phyloP scores from a whole-genome alignment of 2,888 invertebrate species.

The Archips xylosteana region DNA sequence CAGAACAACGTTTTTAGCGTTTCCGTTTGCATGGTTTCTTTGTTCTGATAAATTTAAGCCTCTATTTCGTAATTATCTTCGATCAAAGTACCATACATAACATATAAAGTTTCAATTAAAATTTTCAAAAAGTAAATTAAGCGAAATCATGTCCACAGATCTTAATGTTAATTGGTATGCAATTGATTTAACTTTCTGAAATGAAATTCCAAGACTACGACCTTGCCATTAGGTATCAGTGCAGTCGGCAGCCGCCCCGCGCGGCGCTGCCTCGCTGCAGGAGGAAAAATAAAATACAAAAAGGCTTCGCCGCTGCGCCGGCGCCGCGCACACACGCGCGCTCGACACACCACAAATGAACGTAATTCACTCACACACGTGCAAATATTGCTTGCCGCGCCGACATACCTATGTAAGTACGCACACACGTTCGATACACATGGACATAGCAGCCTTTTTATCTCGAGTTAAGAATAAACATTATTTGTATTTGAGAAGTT shows the following conservation, averaged over 20 bases:
- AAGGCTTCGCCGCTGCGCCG: constrained; percentile 75
- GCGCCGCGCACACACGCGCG: constrained; percentile 63
- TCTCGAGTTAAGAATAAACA: constrained; percentile 20
- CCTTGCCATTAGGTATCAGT: constrained; percentile 51
- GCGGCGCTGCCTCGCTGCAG: constrained; percentile 67
- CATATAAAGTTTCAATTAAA: too few relatives aligned
- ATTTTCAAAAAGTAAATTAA: not conserved
- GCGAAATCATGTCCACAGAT: not conserved
- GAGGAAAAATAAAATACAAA: constrained; percentile 83
- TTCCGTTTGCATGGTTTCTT: not conserved
- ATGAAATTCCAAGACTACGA: constrained; percentile 50
- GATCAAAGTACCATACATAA: not conserved
- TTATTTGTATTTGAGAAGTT: constrained; percentile 16
- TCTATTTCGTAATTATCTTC: not conserved
- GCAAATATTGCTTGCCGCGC: constrained; percentile 36
- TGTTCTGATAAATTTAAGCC: not conserved
- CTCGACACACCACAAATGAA: constrained; percentile 64
- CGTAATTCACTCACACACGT: constrained; percentile 68
- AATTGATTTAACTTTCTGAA: constrained; percentile 32
- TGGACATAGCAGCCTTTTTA: constrained; percentile 46
- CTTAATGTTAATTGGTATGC: constrained; percentile 1
- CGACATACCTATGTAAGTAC: constrained; percentile 36
- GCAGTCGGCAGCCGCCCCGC: constrained; percentile 44
- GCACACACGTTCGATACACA: constrained; percentile 36
- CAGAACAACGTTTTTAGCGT: not conserved